Conservation (phyloP, 2,888 invertebrate species). For the Megalurothrips usitatus region DNA sequence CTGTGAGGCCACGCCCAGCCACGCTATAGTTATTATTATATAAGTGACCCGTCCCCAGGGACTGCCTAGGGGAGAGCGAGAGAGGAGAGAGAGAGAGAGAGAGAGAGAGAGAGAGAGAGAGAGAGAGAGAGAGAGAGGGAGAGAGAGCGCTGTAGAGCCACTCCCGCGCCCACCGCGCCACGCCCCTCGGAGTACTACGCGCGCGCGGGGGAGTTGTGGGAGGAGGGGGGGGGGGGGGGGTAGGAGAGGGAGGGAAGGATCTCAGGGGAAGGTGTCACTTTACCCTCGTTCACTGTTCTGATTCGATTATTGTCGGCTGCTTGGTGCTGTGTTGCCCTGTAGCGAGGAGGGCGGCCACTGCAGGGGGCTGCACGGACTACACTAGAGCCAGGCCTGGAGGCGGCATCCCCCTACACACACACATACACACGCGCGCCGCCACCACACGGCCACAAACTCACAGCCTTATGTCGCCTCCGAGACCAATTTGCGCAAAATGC, state of each 20-base stretch:
- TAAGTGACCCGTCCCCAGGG: slow-evolving; percentile 12
- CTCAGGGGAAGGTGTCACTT: slow-evolving; percentile 22
- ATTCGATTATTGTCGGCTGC: slow-evolving; percentile 16
- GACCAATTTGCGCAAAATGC: no score
- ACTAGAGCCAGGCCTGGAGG: no score
- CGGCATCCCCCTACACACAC: no score
- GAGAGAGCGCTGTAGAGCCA: background rate
- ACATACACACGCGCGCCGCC: no score
- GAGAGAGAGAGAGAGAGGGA: no score
- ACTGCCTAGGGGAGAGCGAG: background rate
- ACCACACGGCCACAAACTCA: no score
- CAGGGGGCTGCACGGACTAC: no score
- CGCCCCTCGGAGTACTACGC: background rate
- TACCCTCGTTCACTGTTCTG: slow-evolving; percentile 21
- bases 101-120: no score
- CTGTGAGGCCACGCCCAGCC: background rate
- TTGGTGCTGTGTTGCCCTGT: background rate
- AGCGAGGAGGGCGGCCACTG: no score
- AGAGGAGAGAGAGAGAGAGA: background rate
- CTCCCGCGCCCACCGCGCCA: background rate
- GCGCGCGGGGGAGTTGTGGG: background rate
- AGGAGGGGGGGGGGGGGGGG: no score
- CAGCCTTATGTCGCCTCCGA: no score
- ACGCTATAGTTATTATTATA: slow-evolving; percentile 16
- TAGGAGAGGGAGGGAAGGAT: background rate